phyloP scores from a whole-genome alignment of 1,140 invertebrate species.

The Harpegnathos saltator region DNA sequence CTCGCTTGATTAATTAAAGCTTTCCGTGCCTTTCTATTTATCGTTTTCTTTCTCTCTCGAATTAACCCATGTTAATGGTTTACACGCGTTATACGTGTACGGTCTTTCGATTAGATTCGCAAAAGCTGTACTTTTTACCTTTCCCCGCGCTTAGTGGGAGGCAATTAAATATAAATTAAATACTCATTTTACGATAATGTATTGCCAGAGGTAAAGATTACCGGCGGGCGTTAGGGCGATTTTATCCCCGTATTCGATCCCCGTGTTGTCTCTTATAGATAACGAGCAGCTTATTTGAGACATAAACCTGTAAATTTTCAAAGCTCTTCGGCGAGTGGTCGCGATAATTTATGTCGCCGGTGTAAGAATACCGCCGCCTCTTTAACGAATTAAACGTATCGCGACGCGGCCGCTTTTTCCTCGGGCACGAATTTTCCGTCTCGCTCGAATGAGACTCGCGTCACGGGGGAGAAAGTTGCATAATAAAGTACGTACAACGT shows the following conservation, averaged over 20 bases:
- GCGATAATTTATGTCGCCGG: constrained; percentile 1
- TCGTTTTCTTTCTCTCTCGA: too few relatives aligned
- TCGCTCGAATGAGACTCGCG: background rate
- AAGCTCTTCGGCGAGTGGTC: background rate
- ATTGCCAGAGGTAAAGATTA: constrained; percentile 13
- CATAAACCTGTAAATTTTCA: constrained; percentile 14
- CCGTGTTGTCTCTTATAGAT: constrained; percentile 2
- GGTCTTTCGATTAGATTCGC: too few relatives aligned
- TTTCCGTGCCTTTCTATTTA: too few relatives aligned
- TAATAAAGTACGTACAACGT: constrained; percentile 14
- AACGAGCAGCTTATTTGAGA: constrained; percentile 18
- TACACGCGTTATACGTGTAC: too few relatives aligned
- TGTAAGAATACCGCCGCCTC: constrained; percentile 7
- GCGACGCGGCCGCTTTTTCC: background rate
- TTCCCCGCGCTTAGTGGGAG: too few relatives aligned
- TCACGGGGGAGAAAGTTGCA: background rate
- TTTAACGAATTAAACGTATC: constrained; percentile 34
- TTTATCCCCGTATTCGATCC: background rate
- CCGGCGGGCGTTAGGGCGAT: background rate
- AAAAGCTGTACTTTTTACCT: too few relatives aligned
- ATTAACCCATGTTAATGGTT: too few relatives aligned
- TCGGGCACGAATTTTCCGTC: constrained; percentile 5
- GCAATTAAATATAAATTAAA: too few relatives aligned
- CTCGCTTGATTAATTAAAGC: too few relatives aligned
- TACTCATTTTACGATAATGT: background rate